Evolutionary conservation across 1,140 invertebrate species (phyloP), one percentile per base, ranked within the genome.

Genomic region (Euwallacea similis): DNA sequence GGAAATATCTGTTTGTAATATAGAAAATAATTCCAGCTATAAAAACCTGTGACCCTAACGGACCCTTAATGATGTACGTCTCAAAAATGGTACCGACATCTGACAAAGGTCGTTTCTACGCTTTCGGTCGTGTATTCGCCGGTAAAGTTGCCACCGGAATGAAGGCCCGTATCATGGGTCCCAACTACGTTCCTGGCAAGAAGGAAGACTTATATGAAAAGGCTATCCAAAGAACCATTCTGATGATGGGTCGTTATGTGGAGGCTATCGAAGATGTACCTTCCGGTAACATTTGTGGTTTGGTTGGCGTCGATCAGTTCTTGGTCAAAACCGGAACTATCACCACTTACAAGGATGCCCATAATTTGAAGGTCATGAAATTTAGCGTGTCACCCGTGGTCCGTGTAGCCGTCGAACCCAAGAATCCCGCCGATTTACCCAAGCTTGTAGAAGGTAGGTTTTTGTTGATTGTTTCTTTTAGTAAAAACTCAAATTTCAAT

Each of bases 11-110:
- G 7, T 62, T 50, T 59, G 8, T 21, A 2, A 33, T 33, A 33
- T 33, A 33, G 4, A 33, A 1, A 33, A 33, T 47, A 6, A 11
- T 70, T 69, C 44, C 46, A 73, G 74, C 62, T 69, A 82, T 85
- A 71, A 86, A 96, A 89, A 93, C 83, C 79, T 99, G 98, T 83
- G 95, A 99, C 84, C 91, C 96, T 7, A 92, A 97, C 77, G 98
- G 91, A 74, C 97, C 96, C 16, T 87, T 99, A 41, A 99, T 99
- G 97, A 99, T 99, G 98, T 99, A 99, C 88, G 89, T 99, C 73
- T 98, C 97, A 21, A 99, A 99, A 86, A 99, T 99, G 98, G 98
- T 99, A 83, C 98, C 98, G 67, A 99, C 98, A 6, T 94, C 95
- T 50, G 98, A 99, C 83, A 99, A 99, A 85, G 98, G 98, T 74